phyloP scores from a whole-genome alignment of 2,797 vertebrate genomes.

The Atherinosoma microstoma region DNA sequence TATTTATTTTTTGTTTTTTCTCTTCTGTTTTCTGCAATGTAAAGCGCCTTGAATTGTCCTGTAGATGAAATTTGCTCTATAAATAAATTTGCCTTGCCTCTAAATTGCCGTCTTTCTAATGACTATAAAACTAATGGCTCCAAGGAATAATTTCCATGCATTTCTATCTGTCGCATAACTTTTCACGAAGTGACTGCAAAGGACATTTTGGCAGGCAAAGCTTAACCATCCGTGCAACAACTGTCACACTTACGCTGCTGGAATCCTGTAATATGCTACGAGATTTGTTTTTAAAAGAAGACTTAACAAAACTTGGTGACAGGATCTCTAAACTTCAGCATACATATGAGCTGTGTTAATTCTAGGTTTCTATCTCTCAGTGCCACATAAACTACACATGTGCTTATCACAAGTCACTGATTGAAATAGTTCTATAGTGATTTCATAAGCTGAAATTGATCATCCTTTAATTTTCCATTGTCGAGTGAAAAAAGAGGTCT shows the following conservation, averaged over 20 bases:
- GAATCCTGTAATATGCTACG: conserved; percentile 31
- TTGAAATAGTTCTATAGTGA: not conserved
- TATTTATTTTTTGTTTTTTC: too few relatives aligned
- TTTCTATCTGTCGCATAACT: conserved; percentile 48
- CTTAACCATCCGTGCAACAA: conserved; percentile 41
- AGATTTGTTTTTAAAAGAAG: not conserved
- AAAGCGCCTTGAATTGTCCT: too few relatives aligned
- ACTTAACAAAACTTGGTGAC: not conserved
- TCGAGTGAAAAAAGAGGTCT: conserved; percentile 26
- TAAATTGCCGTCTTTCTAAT: conserved; percentile 18
- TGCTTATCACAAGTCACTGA: not conserved
- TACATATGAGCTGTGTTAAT: not conserved
- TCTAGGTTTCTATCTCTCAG: conserved; percentile 21
- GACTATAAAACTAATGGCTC: conserved; percentile 26
- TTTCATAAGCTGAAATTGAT: not conserved
- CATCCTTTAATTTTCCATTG: not conserved
- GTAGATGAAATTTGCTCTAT: too few relatives aligned
- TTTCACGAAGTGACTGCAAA: conserved; percentile 31
- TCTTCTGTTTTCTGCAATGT: too few relatives aligned
- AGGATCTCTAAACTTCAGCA: conserved; percentile 6
- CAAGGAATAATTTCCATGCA: not conserved
- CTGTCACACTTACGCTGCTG: conserved; percentile 42
- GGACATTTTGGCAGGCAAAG: conserved; percentile 44
- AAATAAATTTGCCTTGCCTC: too few relatives aligned
- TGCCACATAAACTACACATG: not conserved